phyloP scores from a whole-genome alignment of 2,797 vertebrate genomes.

The Xiphorhynchus erythropygius region DNA sequence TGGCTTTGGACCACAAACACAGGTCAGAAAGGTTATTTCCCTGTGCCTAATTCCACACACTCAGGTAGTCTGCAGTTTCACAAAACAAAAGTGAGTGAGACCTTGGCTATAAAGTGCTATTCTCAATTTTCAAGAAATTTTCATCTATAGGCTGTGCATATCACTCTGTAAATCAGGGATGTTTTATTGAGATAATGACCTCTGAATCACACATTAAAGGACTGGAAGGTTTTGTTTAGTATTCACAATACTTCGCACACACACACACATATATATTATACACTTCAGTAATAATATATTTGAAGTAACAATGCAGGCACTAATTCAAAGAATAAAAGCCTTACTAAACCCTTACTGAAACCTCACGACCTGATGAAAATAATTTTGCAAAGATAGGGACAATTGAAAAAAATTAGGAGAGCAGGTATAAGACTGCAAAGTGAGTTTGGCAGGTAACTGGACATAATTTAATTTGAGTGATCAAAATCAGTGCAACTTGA shows the following conservation, averaged over 20 bases:
- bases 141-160: background rate
- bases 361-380: background rate
- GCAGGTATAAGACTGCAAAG: background rate
- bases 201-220: background rate
- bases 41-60: background rate
- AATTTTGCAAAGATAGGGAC: background rate
- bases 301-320: background rate
- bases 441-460: background rate
- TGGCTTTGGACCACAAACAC: background rate
- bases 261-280: background rate
- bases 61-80: background rate
- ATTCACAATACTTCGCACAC: background rate
- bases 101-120: background rate
- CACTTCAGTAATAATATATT: background rate
- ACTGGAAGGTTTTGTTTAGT: background rate
- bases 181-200: background rate
- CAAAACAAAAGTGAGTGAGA: rapidly evolving
- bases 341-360: background rate
- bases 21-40: background rate
- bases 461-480: background rate
- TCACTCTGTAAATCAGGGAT: background rate
- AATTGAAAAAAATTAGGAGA: background rate
- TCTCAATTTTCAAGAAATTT: background rate
- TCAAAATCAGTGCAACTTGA: background rate
- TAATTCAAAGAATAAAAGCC: background rate